Conservation (phyloP, 1,140 invertebrate species). For the Zophobas atratus region DNA sequence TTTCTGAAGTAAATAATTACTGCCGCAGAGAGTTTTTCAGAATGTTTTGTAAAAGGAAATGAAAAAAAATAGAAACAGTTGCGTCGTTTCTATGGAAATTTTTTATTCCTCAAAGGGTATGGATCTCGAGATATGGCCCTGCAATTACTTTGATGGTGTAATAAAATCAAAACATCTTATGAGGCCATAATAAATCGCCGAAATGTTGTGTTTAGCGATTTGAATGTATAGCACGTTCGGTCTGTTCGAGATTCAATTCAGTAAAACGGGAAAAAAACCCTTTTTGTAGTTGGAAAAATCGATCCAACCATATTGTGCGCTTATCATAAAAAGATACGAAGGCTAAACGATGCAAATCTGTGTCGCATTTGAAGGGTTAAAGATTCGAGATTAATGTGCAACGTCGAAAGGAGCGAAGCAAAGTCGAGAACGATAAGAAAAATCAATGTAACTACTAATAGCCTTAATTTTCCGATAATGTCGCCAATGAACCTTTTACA, state of each 20-base stretch:
- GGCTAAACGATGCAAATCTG: slow-evolving; percentile 23
- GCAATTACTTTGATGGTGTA: slow-evolving; percentile 26
- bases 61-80: background rate
- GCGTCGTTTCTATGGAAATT: background rate
- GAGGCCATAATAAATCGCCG: slow-evolving; percentile 14
- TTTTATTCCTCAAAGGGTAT: slow-evolving; percentile 3
- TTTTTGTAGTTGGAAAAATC: slow-evolving; percentile 32
- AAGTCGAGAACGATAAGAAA: slow-evolving; percentile 26
- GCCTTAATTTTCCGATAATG: slow-evolving; percentile 39
- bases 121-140: background rate
- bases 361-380: slow-evolving; percentile 21
- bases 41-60: background rate
- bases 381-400: slow-evolving; percentile 34
- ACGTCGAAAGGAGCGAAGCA: slow-evolving; percentile 19
- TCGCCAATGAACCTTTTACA: slow-evolving; percentile 24
- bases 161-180: slow-evolving; percentile 41
- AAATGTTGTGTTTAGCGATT: slow-evolving; percentile 25
- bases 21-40: background rate
- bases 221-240: slow-evolving; percentile 30
- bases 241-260: slow-evolving; percentile 30
- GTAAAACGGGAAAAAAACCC: slow-evolving; percentile 10
- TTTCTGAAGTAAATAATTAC: slow-evolving; percentile 20
- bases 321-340: slow-evolving; percentile 30
- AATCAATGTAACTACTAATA: slow-evolving; percentile 41
- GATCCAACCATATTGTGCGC: slow-evolving; percentile 16